Percentiles rank a stretch among this genome's conserved stretches.
Conservation (phyloP, 2,797 vertebrate genomes). For the Buceros bicornis region DNA sequence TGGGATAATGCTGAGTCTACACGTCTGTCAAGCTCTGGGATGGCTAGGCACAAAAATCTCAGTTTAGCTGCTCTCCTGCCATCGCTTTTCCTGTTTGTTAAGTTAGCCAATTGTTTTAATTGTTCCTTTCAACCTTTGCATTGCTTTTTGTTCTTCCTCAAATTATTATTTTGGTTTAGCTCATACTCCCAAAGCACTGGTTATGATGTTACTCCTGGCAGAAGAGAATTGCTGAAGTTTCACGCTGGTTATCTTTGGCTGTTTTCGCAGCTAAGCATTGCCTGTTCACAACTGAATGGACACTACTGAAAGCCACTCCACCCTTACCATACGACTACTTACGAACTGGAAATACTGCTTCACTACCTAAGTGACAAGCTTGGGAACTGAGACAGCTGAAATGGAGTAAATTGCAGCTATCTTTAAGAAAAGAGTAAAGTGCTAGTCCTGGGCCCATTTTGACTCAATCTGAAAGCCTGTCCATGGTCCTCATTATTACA, state of each 20-base stretch:
- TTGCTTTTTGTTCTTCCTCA: constrained; percentile 35
- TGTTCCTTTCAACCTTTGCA: constrained; percentile 57
- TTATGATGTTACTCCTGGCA: constrained; percentile 50
- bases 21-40: background rate
- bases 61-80: constrained; percentile 4
- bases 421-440: background rate
- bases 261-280: constrained; percentile 12
- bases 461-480: background rate
- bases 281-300: constrained; percentile 14
- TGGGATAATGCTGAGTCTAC: background rate
- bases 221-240: constrained; percentile 40
- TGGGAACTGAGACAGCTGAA: background rate
- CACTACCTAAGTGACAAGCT: background rate
- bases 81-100: constrained; percentile 46
- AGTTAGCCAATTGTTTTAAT: constrained; percentile 52
- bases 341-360: constrained; percentile 13
- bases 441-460: background rate
- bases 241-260: constrained; percentile 40
- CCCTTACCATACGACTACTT: background rate
- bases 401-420: background rate
- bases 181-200: background rate
- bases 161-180: constrained; percentile 62
- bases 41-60: background rate
- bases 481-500: background rate
- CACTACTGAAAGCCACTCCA: background rate